A percentile compares a stretch with the other conserved stretches of the same genome.
phyloP scores from a whole-genome alignment of 2,797 vertebrate species.

The Fratercula arctica region DNA sequence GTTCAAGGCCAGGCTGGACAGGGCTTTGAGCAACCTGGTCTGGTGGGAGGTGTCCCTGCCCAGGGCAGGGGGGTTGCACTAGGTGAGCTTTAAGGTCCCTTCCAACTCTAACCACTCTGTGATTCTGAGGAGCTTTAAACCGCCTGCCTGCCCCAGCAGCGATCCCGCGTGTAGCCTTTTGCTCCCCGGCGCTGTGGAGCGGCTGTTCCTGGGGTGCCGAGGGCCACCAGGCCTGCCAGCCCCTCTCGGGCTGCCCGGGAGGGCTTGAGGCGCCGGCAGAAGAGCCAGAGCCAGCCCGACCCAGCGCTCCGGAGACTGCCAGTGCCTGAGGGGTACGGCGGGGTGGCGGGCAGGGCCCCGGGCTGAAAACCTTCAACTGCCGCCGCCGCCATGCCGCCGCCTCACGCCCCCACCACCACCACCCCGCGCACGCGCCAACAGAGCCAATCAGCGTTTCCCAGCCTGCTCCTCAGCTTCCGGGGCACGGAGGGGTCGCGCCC shows the following conservation, averaged over 20 bases:
- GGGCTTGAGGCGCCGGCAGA: neutral
- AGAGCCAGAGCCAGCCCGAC: too few species aligned
- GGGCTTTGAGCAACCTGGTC: neutral
- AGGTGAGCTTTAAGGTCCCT: neutral
- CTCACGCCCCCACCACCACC: too few species aligned
- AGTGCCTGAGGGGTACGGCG: neutral
- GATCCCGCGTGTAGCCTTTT: neutral
- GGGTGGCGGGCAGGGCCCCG: too few species aligned
- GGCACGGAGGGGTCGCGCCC: rapidly evolving
- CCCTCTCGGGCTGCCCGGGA: neutral
- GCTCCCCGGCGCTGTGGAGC: neutral
- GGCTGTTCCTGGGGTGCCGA: neutral
- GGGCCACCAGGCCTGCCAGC: neutral
- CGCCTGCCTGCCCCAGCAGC: neutral
- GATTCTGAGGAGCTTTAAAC: neutral
- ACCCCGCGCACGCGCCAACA: neutral
- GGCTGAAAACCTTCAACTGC: too few species aligned
- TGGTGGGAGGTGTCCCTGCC: neutral
- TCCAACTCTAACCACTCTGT: neutral
- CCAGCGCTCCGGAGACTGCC: too few species aligned
- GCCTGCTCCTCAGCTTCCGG: neutral
- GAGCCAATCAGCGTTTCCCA: neutral
- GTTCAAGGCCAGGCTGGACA: neutral
- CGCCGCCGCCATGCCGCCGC: neutral
- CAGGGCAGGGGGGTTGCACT: neutral